phyloP scores from a whole-genome alignment of 2,113 vertebrate species.

The Macquaria ambigua region DNA sequence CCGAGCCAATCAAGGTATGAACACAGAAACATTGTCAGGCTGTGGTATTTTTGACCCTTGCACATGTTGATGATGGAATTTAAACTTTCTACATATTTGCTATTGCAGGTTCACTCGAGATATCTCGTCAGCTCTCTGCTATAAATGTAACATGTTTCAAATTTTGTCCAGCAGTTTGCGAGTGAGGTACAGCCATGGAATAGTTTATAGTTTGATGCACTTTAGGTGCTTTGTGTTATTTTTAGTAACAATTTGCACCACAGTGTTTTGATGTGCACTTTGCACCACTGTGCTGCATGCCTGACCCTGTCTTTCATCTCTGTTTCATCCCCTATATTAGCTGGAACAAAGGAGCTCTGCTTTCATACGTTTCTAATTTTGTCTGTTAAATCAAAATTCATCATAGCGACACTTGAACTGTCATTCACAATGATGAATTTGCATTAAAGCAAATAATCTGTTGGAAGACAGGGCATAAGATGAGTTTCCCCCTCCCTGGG shows the following conservation, averaged over 20 bases:
- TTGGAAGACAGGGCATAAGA: not conserved
- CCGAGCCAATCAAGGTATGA: not conserved
- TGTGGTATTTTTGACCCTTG: too few relatives aligned
- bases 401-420: slow-evolving; percentile 15
- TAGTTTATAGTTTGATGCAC: not conserved
- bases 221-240: slow-evolving; percentile 7
- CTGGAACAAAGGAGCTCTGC: slow-evolving; percentile 13
- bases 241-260: slow-evolving; percentile 6
- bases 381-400: slow-evolving; percentile 32
- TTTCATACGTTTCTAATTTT: slow-evolving; percentile 50
- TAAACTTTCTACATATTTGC: not conserved
- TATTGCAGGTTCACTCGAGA: not conserved
- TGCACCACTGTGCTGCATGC: not conserved
- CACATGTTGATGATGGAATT: too few relatives aligned
- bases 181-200: not conserved
- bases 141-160: not conserved
- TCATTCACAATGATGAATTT: not conserved
- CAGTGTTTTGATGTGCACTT: slow-evolving; percentile 37
- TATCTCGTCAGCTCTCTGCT: not conserved
- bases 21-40: not conserved
- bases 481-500: not conserved
- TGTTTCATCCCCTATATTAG: slow-evolving; percentile 19
- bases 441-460: slow-evolving; percentile 12
- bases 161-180: not conserved
- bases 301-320: slow-evolving; percentile 47